Conservation (phyloP, 2,797 vertebrate species). For the Melanotaenia trifasciata region DNA sequence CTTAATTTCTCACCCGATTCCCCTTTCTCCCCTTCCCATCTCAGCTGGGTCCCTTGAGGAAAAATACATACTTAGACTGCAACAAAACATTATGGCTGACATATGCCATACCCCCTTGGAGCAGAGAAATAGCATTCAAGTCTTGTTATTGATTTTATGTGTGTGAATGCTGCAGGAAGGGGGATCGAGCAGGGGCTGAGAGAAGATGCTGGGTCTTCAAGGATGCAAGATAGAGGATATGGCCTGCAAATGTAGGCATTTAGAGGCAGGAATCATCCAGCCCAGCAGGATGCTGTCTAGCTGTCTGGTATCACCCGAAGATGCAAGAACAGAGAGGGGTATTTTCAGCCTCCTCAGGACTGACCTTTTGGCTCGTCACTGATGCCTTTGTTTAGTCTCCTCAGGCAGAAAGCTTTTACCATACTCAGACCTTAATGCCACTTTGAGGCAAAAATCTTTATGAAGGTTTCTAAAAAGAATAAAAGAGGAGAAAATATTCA, state of each 20-base stretch:
- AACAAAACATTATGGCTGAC: conserved; percentile 53
- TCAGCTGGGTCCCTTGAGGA: conserved; percentile 44
- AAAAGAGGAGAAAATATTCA: background rate
- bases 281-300: conserved; percentile 64
- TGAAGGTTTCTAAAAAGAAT: conserved; percentile 11
- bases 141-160: conserved; percentile 74
- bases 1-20: conserved; percentile 45
- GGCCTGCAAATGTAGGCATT: conserved; percentile 37
- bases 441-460: conserved; percentile 29
- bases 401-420: conserved; percentile 16
- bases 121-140: conserved; percentile 67
- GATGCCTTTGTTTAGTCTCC: conserved; percentile 49
- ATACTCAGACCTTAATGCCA: conserved; percentile 5
- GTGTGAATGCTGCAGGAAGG: conserved; percentile 44
- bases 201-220: conserved; percentile 34
- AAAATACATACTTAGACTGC: conserved; percentile 51
- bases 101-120: conserved; percentile 45
- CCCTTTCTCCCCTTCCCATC: background rate
- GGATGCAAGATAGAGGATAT: conserved; percentile 56
- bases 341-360: conserved; percentile 32
- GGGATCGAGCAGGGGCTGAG: conserved; percentile 48
- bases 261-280: conserved; percentile 61
- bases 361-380: conserved; percentile 63
- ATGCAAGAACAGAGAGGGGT: conserved; percentile 31
- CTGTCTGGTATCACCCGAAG: conserved; percentile 35